phyloP scores from a whole-genome alignment of 92 coral and sea anemone genomes.

The Plumapathes pennacea region DNA sequence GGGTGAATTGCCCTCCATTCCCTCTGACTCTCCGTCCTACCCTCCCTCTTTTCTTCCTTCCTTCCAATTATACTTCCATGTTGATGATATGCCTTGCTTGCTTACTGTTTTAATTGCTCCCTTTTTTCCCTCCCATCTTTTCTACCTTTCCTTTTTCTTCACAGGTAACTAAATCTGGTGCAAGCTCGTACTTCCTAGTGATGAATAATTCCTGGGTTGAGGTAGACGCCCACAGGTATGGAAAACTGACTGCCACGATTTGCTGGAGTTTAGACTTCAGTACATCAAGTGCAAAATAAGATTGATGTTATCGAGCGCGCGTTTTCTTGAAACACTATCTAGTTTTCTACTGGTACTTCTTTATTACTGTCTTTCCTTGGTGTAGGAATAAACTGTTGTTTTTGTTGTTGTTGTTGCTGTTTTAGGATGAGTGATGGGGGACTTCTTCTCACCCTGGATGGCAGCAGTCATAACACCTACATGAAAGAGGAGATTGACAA shows the following conservation, averaged over 20 bases:
- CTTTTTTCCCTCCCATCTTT: not conserved
- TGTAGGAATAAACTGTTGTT: too few species aligned
- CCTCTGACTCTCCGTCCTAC: not conserved
- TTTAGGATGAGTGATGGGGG: constrained; percentile 96
- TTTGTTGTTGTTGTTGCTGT: not conserved
- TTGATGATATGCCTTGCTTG: too few species aligned
- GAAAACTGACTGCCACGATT: too few species aligned
- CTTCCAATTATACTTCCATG: not conserved
- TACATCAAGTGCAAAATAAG: too few species aligned
- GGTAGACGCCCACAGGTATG: constrained; percentile 95
- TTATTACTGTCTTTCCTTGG: too few species aligned
- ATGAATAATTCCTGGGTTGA: constrained; percentile 87
- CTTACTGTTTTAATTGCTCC: too few species aligned
- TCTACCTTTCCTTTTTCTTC: not conserved
- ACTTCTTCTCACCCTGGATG: constrained; percentile 80
- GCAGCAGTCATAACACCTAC: constrained; percentile 89
- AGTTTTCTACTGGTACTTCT: too few species aligned
- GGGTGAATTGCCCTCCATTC: too few species aligned
- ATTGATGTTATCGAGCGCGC: too few species aligned
- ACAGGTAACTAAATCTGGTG: constrained; percentile 83
- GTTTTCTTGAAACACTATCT: too few species aligned
- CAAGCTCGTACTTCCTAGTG: constrained; percentile 75
- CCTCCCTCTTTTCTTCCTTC: not conserved
- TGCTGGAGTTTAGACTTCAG: too few species aligned
- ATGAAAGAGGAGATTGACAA: constrained; percentile 98